Conservation (phyloP, 1,140 invertebrate species). For the Dendroctonus ponderosae region DNA sequence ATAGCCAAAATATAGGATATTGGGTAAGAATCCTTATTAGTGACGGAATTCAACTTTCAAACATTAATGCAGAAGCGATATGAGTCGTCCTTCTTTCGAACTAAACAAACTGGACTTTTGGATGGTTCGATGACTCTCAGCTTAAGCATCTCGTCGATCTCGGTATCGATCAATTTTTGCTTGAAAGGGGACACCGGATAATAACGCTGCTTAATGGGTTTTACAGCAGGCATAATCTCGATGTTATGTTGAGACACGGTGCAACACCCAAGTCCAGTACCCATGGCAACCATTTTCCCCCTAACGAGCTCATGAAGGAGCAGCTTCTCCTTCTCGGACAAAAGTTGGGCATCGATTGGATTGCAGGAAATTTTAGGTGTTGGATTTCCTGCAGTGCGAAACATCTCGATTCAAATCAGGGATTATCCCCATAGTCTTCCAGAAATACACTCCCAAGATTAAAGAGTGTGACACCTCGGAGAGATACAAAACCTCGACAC, state of each 20-base stretch:
- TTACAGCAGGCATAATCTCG: slow-evolving; percentile 31
- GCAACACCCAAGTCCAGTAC: slow-evolving; percentile 19
- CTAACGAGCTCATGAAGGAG: too few relatives aligned
- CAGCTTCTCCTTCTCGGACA: too few relatives aligned
- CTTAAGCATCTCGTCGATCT: slow-evolving; percentile 37
- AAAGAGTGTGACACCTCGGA: too few relatives aligned
- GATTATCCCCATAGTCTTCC: too few relatives aligned
- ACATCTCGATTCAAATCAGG: too few relatives aligned
- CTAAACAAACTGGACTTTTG: slow-evolving; percentile 38
- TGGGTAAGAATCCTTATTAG: slow-evolving; percentile 44
- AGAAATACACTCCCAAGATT: too few relatives aligned
- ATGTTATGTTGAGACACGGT: slow-evolving; percentile 26
- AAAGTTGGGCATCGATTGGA: too few relatives aligned
- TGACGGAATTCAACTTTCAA: slow-evolving; percentile 42
- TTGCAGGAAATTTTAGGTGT: too few relatives aligned
- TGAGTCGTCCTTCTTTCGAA: slow-evolving; percentile 37
- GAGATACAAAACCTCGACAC: too few relatives aligned
- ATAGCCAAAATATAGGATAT: slow-evolving; percentile 43
- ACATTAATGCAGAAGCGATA: slow-evolving; percentile 46
- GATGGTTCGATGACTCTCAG: slow-evolving; percentile 37
- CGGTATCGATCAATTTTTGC: slow-evolving; percentile 25
- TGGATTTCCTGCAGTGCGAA: too few relatives aligned
- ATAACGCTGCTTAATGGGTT: slow-evolving; percentile 37
- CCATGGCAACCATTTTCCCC: slow-evolving; percentile 5
- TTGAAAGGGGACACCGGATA: slow-evolving; percentile 33